A percentile compares a stretch with the other conserved stretches of the same genome.
Evolutionary conservation across 2,888 invertebrate genomes (phyloP).

Genomic region (Trilocha varians): DNA sequence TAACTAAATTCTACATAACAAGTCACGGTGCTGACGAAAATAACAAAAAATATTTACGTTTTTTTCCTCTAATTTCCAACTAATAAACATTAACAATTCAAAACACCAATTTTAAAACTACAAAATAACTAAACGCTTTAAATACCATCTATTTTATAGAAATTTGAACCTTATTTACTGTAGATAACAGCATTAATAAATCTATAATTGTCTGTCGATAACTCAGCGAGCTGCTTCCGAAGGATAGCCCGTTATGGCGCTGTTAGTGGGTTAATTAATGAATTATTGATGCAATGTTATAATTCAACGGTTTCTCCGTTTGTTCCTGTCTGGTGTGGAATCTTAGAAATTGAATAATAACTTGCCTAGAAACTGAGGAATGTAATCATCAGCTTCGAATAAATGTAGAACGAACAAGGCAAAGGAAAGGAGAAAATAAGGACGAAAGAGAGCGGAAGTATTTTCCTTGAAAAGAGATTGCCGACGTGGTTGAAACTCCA

Average conservation of each 20-base stretch:
- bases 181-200: background rate
- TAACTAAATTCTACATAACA: too few species aligned
- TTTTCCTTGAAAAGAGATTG: too few species aligned
- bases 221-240: slow-evolving; percentile 16
- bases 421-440: too few species aligned
- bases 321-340: slow-evolving; percentile 2
- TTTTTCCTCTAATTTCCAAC: too few species aligned
- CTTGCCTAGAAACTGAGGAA: background rate
- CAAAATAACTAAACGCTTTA: background rate
- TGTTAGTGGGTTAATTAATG: slow-evolving; percentile 57
- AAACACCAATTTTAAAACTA: background rate
- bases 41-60: too few species aligned
- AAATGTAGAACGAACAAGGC: too few species aligned
- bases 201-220: slow-evolving; percentile 8
- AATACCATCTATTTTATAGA: background rate
- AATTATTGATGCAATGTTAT: slow-evolving; percentile 57
- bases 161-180: background rate
- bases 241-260: slow-evolving; percentile 40
- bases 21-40: too few species aligned
- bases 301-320: slow-evolving; percentile 30
- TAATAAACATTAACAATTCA: too few species aligned
- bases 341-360: background rate
- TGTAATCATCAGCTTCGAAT: too few species aligned
- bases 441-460: too few species aligned
- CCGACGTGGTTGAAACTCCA: too few species aligned